These are phyloP conservation scores for Morone chrysops DNA, from an alignment of 2,113 vertebrate species.

Conservation along the genomic window DNA sequence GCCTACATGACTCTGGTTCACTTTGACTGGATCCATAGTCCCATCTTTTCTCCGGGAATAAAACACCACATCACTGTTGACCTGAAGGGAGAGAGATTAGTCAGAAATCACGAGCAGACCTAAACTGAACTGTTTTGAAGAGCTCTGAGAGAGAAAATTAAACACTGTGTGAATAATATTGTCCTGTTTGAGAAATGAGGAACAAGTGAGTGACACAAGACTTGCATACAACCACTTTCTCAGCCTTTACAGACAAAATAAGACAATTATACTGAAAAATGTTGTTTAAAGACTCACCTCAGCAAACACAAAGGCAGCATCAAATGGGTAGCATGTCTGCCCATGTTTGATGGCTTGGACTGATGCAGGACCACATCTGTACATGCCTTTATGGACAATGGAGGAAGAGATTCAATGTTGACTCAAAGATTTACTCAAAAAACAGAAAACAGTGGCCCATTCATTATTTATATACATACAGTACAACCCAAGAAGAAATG, in stretches of 20 bases:
- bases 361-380: constrained; percentile 94
- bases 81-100: constrained; percentile 78
- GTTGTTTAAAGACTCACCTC: constrained; percentile 83
- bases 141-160: not conserved
- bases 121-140: not conserved
- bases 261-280: too few species aligned
- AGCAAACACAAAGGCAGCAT: constrained; percentile 93
- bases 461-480: not conserved
- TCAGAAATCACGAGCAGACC: not conserved
- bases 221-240: too few species aligned
- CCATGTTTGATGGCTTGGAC: constrained; percentile 96
- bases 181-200: not conserved
- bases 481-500: not conserved
- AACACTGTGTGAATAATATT: not conserved
- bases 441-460: not conserved
- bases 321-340: constrained; percentile 92
- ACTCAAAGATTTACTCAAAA: not conserved
- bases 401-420: constrained; percentile 7
- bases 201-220: too few species aligned
- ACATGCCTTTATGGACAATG: constrained; percentile 87
- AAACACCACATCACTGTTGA: constrained; percentile 95
- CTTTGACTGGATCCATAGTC: constrained; percentile 78
- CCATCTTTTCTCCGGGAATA: constrained; percentile 87
- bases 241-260: not conserved
- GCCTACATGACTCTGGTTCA: constrained; percentile 88